Evolutionary conservation across 2,888 invertebrate genomes (phyloP), one percentile per base, ranked within the genome.

Genomic region (Sepioteuthis lessoniana): DNA sequence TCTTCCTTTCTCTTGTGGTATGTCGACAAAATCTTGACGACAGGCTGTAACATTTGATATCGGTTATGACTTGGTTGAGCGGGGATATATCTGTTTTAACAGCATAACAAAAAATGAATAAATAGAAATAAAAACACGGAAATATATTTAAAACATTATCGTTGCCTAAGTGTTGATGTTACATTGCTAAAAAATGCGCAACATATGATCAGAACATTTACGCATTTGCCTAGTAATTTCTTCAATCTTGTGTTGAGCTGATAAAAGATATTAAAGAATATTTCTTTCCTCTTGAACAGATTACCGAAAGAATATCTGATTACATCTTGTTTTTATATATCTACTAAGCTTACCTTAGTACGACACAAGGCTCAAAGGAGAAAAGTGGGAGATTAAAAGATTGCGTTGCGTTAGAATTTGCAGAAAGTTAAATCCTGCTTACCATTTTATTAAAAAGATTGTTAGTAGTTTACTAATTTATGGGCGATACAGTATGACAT

Each of bases 251-350:
- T 35, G n/a, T n/a, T 76, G 16, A 76, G n/a, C n/a, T n/a, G 76
- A 76, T 76, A 76, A 76, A n/a, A 76, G n/a, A 76, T 76, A 76
- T 76, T 76, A 76, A 76, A 76, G 76, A 76, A 76, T 76, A 76
- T 76, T 76, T 76, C n/a, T 76, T 76, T 76, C 35, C n/a, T 76
- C 76, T 76, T 76, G n/a, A 76, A 76, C n/a, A n/a, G 19, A 76
- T 76, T 76, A 76, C 76, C 76, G 35, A 76, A 76, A n/a, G 76
- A 35, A n/a, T 76, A 76, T 76, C 76, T n/a, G 76, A n/a, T 76
- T 76, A 35, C 76, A 35, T 35, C 76, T n/a, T n/a, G n/a, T 35
- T 35, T 76, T 76, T 13, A 76, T n/a, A 76, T 35, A 76, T 76
- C n/a, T n/a, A 76, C 76, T 76, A 25, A 35, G 76, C n/a, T 76